Conservation (phyloP, 2,888 invertebrate genomes). For the Eledona agricola region DNA sequence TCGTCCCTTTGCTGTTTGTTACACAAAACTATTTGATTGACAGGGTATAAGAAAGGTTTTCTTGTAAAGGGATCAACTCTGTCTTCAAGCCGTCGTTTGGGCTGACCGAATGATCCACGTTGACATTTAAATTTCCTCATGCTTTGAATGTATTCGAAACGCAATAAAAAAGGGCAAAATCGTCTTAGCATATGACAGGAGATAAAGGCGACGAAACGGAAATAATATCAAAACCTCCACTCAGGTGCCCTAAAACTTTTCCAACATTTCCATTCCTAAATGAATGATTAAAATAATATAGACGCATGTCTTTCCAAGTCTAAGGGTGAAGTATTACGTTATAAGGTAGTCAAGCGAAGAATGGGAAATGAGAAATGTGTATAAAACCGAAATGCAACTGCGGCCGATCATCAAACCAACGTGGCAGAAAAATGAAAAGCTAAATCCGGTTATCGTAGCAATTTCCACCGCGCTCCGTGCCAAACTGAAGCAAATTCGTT, state of each 20-base stretch:
- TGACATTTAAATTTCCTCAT: conserved; percentile 64
- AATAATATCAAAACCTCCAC: conserved; percentile 20
- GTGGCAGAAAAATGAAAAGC: conserved; percentile 66
- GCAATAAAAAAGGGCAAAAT: conserved; percentile 54
- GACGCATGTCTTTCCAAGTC: too few relatives aligned
- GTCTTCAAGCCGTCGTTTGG: conserved; percentile 48
- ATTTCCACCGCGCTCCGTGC: conserved; percentile 59
- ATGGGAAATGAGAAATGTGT: conserved; percentile 58
- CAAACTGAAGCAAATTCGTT: conserved; percentile 47
- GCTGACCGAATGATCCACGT: conserved; percentile 60
- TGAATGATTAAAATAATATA: too few relatives aligned
- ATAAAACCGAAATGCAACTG: conserved; percentile 54
- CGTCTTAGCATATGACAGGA: conserved; percentile 54
- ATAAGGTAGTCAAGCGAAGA: conserved; percentile 39
- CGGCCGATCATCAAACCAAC: conserved; percentile 62
- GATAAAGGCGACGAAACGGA: conserved; percentile 41
- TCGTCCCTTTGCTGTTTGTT: conserved; percentile 13
- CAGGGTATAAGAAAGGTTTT: conserved; percentile 45
- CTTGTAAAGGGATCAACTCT: conserved; percentile 51
- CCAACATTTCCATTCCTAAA: too few relatives aligned
- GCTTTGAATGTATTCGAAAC: conserved; percentile 59
- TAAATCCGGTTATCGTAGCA: conserved; percentile 66
- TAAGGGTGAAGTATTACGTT: conserved; percentile 39
- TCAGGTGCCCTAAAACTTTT: too few relatives aligned
- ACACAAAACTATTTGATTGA: conserved; percentile 44